Conservation (phyloP, 2,113 vertebrate genomes). For the Alosa alosa region DNA sequence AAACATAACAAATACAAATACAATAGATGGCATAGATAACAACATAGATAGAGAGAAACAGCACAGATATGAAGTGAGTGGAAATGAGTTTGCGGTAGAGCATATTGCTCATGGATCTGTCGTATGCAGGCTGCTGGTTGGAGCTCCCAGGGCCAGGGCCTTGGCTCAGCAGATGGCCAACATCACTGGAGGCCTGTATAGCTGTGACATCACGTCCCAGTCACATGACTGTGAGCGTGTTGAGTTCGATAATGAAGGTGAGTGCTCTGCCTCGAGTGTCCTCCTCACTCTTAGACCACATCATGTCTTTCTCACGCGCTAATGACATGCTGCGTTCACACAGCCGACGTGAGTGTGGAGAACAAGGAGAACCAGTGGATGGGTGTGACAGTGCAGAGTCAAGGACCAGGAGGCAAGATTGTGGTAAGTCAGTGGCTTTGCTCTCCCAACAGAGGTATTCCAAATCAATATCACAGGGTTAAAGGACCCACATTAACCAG, state of each 20-base stretch:
- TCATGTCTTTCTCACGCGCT: background rate
- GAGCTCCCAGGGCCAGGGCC: slow-evolving; percentile 83
- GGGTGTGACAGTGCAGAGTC: slow-evolving; percentile 94
- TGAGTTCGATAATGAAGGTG: slow-evolving; percentile 85
- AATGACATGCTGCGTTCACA: background rate
- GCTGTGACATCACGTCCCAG: slow-evolving; percentile 77
- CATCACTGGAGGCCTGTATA: slow-evolving; percentile 88
- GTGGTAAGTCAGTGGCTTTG: slow-evolving; percentile 76
- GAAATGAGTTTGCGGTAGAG: background rate
- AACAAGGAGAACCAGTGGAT: slow-evolving; percentile 98
- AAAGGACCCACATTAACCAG: background rate
- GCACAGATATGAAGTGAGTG: background rate
- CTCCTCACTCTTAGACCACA: background rate
- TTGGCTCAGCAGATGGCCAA: slow-evolving; percentile 74
- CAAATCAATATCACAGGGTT: background rate
- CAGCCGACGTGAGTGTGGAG: slow-evolving; percentile 63
- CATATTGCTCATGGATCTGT: background rate
- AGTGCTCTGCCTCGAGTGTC: slow-evolving; percentile 38
- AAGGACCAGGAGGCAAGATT: slow-evolving; percentile 93
- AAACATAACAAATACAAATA: too few species aligned
- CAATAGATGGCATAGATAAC: too few species aligned
- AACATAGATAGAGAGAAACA: too few species aligned
- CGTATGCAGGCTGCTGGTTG: slow-evolving; percentile 83
- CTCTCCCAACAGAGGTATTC: background rate
- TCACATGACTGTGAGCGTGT: slow-evolving; percentile 72